Percentiles rank a stretch among this genome's conserved stretches.
Evolutionary conservation across 1,140 invertebrate species (phyloP).

Genomic region (Contarinia nasturtii): DNA sequence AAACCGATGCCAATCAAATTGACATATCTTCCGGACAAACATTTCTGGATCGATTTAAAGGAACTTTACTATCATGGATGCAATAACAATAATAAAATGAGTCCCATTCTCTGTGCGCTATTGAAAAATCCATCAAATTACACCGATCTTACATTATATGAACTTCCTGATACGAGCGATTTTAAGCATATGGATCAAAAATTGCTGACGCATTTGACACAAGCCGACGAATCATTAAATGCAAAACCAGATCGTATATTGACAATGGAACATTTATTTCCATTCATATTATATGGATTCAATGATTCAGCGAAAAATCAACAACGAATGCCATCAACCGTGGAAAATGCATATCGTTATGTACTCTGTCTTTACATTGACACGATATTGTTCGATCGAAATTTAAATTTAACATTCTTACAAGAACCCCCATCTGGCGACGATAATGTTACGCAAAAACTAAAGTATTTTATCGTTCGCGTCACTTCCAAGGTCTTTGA

Average conservation of each 20-base stretch:
- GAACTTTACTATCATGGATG: neutral
- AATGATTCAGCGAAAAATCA: neutral
- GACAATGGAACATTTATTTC: neutral
- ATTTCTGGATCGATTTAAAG: neutral
- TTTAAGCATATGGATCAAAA: slow-evolving; percentile 2
- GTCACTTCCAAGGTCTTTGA: too few species aligned
- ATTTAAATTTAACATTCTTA: neutral
- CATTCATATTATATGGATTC: neutral
- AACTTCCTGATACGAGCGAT: slow-evolving; percentile 1
- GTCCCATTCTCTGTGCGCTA: neutral
- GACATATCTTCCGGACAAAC: neutral
- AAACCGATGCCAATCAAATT: too few species aligned
- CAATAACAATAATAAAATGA: neutral
- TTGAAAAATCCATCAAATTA: neutral
- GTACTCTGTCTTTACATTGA: slow-evolving; percentile 4
- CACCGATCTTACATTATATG: slow-evolving; percentile 1
- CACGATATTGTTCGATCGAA: slow-evolving; percentile 1
- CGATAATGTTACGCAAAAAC: too few species aligned
- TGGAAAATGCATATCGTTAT: slow-evolving; percentile 6
- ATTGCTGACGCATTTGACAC: neutral
- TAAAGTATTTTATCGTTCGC: too few species aligned
- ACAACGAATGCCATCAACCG: slow-evolving; percentile 6
- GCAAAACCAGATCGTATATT: neutral
- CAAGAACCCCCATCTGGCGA: too few species aligned
- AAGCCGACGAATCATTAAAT: neutral